Evolutionary conservation across 2,888 invertebrate genomes (phyloP).

Genomic region (Lasioglossum oenotherae): DNA sequence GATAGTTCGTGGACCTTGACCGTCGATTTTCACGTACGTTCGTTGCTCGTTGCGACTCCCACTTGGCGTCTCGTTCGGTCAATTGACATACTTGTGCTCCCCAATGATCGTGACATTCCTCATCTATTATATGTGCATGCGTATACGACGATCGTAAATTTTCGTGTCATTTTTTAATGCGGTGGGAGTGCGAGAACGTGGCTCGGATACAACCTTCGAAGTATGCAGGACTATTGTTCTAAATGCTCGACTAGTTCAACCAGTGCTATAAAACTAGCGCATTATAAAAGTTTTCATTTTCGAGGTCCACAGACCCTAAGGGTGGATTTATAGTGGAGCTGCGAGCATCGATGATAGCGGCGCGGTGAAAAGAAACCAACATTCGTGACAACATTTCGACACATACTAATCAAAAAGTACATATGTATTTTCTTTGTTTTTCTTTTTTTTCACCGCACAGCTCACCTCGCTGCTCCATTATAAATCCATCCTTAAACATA

Average conservation of each 20-base stretch:
- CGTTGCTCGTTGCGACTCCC: conserved; percentile 30
- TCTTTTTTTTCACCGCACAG: no score
- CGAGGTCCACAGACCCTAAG: no score
- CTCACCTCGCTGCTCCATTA: no score
- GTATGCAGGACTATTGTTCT: neutral
- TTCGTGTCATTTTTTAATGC: neutral
- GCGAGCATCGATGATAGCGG: no score
- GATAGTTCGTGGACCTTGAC: conserved; percentile 54
- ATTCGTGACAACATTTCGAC: no score
- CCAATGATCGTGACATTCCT: conserved; percentile 26
- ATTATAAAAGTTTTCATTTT: no score
- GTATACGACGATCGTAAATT: conserved; percentile 29
- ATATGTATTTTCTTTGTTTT: no score
- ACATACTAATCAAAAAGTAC: no score
- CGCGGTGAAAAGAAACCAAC: no score
- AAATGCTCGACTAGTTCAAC: neutral
- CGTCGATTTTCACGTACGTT: conserved; percentile 57
- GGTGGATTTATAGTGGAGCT: no score
- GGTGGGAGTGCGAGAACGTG: neutral
- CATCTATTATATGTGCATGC: neutral
- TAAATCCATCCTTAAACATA: no score
- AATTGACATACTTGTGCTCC: conserved; percentile 53
- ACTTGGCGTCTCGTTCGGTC: conserved; percentile 53
- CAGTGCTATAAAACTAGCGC: no score
- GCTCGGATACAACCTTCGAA: neutral